Evolutionary conservation across 2,797 vertebrate genomes (phyloP).

Genomic region (Pyrocephalus nanus): DNA sequence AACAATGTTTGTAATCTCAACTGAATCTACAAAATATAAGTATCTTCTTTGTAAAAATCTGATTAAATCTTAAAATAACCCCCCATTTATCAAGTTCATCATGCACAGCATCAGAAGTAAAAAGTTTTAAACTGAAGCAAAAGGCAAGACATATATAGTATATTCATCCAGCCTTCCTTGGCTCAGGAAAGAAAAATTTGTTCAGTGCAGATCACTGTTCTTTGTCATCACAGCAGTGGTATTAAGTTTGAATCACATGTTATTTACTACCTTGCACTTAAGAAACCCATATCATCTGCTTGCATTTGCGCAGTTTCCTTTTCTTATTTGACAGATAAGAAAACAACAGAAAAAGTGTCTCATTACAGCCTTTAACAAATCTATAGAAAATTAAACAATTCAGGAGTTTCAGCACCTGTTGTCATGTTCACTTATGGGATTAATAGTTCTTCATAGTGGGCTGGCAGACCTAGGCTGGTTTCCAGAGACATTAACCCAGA

Average conservation of each 20-base stretch:
- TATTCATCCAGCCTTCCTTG: neutral
- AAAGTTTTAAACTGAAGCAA: neutral
- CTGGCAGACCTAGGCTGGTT: neutral
- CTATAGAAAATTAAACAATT: neutral
- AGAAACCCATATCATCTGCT: neutral
- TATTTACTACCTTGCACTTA: neutral
- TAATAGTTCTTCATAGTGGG: neutral
- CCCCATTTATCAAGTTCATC: neutral
- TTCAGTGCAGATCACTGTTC: neutral
- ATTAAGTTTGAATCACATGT: neutral
- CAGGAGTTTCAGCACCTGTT: neutral
- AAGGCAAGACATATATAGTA: neutral
- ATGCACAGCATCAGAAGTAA: neutral
- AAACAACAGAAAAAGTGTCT: neutral
- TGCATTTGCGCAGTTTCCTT: neutral
- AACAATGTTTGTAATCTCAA: neutral
- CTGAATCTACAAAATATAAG: neutral
- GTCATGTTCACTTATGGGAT: neutral
- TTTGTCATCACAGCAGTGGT: neutral
- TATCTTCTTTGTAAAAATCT: neutral
- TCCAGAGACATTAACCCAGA: neutral
- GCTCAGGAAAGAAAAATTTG: neutral
- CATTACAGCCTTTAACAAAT: neutral
- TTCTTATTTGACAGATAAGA: neutral
- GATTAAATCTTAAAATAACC: neutral